Base-by-base conservation (phyloP, 2,888 invertebrate genomes). In the Ctenicera cuprea region DNA sequence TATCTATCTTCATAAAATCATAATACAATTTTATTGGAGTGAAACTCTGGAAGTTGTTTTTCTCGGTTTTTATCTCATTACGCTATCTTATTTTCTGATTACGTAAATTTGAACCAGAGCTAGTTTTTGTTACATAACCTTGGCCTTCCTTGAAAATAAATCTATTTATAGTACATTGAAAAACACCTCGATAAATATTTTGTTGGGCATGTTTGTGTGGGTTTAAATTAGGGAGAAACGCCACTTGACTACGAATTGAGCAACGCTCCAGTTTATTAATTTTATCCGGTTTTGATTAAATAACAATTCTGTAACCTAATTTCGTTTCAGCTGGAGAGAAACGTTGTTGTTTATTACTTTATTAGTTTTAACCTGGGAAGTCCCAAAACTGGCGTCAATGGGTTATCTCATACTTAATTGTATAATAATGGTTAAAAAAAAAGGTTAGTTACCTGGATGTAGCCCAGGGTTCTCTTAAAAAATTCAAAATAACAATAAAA, bases 101-200 rank as follows among this genome's bases (percentile, higher is more conserved):
- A 64, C 33, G 18, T 4, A 45, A 45, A 65, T 65, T 18, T 48
- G n/a, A 14, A 50, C 20, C 37, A 30, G 12, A 16, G 22, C 22
- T 38, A 18, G 38, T 59, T 33, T 52, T 57, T 59, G 38, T 38
- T 4, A 20, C 8, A 59, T 59, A 38, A 57, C 67, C 67, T 67
- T 67, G 67, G 67, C 67, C 67, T 67, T 67, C 20, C 16, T 22
- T 45, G 52, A 41, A 67, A 67, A 45, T 54, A 67, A 41, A 7
- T 14, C 41, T 67, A 67, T 67, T 57, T 67, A 57, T 66, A 66
- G 65, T 33, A 30, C 14, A 9, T 12, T 14, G 59, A 14, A 59
- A 45, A 63, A 45, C 62, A 63, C 43, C 62, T 59, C 59, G 16
- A 38, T 38, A 59, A 59, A 59, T 59, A 38, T 59, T 16, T 38